A percentile compares a stretch with the other conserved stretches of the same genome.
These are phyloP conservation scores for Sturnira hondurensis DNA, from an alignment of 2,113 vertebrate genomes.

Conservation along the genomic window DNA sequence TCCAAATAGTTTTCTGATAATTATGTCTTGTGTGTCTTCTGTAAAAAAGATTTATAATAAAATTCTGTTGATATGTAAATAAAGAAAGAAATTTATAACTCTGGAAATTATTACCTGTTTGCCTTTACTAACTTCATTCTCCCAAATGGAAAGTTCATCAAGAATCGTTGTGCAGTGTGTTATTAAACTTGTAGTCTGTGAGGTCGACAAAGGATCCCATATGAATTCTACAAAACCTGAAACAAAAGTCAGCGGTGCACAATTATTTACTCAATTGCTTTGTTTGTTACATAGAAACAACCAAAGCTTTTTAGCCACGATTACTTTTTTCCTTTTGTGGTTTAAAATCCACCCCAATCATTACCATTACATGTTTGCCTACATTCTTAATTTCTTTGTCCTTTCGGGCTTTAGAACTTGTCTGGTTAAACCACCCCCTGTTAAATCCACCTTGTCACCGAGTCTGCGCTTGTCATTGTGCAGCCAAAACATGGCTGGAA, in stretches of 20 bases:
- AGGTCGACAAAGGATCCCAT: constrained; percentile 92
- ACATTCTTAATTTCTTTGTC: background rate
- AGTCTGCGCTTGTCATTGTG: background rate
- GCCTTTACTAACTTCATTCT: constrained; percentile 82
- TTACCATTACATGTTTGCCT: background rate
- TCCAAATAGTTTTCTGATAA: background rate
- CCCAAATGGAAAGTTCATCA: constrained; percentile 81
- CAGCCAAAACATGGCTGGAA: background rate
- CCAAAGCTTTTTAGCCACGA: background rate
- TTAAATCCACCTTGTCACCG: background rate
- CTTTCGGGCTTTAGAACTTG: background rate
- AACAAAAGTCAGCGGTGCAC: background rate
- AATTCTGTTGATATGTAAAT: background rate
- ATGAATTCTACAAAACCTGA: constrained; percentile 87
- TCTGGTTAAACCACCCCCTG: background rate
- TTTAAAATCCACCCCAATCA: background rate
- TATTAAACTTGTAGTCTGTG: constrained; percentile 86
- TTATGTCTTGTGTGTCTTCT: background rate
- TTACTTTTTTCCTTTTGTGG: background rate
- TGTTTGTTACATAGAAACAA: background rate
- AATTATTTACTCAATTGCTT: background rate
- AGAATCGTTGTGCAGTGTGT: constrained; percentile 83
- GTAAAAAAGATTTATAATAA: background rate
- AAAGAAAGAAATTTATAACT: background rate
- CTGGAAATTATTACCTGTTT: constrained; percentile 83